Conservation (phyloP, 2,113 vertebrate genomes). For the Brachirus orientalis region DNA sequence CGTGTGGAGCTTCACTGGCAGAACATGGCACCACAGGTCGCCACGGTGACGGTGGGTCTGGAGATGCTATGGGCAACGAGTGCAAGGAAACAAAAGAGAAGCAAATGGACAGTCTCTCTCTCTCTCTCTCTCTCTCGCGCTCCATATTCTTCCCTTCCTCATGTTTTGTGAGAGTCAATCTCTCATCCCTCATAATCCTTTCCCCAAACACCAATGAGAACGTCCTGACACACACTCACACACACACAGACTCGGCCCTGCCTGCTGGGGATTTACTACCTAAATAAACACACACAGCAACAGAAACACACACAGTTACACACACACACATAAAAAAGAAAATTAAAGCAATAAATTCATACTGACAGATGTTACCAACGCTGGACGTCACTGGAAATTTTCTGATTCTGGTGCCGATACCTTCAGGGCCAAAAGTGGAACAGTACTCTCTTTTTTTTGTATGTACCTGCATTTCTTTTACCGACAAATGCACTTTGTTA, state of each 20-base stretch:
- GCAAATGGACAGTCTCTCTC: neutral
- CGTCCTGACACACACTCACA: constrained; percentile 69
- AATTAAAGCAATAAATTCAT: constrained; percentile 61
- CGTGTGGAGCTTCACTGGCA: constrained; percentile 41
- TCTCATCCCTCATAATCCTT: constrained; percentile 76
- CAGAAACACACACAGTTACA: constrained; percentile 12
- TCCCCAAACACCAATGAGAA: constrained; percentile 76
- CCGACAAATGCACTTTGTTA: too few relatives aligned
- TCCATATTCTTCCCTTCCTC: constrained; percentile 38
- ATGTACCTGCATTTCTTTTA: too few relatives aligned
- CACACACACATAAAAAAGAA: constrained; percentile 25
- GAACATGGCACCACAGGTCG: constrained; percentile 37
- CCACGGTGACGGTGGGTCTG: neutral
- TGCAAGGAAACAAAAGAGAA: constrained; percentile 39
- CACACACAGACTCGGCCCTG: constrained; percentile 48
- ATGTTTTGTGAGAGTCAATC: constrained; percentile 56
- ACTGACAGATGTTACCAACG: constrained; percentile 35
- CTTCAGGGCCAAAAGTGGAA: neutral
- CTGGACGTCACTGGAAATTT: neutral
- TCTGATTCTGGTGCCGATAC: neutral
- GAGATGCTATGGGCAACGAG: constrained; percentile 37
- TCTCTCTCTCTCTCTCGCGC: constrained; percentile 31
- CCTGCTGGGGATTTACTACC: constrained; percentile 68
- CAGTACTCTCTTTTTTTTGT: neutral
- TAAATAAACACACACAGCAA: constrained; percentile 62